phyloP scores from a whole-genome alignment of 2,113 vertebrate species.

The Amazona guildingii region DNA sequence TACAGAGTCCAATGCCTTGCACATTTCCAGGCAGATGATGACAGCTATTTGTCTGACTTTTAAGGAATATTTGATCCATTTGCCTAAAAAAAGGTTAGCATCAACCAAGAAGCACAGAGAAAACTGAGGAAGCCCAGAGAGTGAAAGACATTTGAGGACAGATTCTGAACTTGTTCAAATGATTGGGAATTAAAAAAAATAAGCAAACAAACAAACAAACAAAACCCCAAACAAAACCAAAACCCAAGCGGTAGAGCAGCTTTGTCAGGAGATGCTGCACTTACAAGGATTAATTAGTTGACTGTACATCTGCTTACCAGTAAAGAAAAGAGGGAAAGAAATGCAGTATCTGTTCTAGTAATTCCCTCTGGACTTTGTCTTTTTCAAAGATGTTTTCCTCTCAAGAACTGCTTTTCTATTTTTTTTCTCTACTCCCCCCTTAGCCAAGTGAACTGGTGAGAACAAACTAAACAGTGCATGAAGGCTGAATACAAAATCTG shows the following conservation, averaged over 20 bases:
- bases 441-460: background rate
- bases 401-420: background rate
- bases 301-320: background rate
- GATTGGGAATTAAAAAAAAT: background rate
- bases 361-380: background rate
- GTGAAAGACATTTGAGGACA: background rate
- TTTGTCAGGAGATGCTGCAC: conserved; percentile 7
- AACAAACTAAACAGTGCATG: background rate
- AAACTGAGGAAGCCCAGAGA: background rate
- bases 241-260: background rate
- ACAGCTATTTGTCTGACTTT: background rate
- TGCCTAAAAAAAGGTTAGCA: background rate
- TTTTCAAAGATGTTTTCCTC: background rate
- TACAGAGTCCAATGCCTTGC: background rate
- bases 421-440: background rate
- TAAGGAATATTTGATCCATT: background rate
- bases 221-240: background rate
- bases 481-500: background rate
- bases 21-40: background rate
- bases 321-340: background rate
- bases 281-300: background rate
- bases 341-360: background rate
- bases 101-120: background rate
- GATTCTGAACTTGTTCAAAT: background rate
- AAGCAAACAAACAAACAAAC: no score